Percentiles rank a stretch among this genome's conserved stretches.
Conservation (phyloP, 2,113 vertebrate species). For the Sterrhoptilus dennistouni region DNA sequence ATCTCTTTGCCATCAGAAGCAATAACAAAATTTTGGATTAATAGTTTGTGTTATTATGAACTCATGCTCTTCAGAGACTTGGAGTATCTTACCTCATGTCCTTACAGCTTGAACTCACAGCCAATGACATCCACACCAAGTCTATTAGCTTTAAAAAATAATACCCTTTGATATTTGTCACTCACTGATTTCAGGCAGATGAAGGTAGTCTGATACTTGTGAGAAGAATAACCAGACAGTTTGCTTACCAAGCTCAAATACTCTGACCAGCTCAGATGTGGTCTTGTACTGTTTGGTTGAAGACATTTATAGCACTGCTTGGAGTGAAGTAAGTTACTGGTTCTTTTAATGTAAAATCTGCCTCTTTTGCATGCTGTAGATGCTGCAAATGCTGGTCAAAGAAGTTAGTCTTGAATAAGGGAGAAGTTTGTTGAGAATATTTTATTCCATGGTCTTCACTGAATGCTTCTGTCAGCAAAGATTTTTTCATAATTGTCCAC, state of each 20-base stretch:
- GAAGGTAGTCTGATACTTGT: background rate
- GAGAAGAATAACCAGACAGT: background rate
- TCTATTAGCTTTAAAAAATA: background rate
- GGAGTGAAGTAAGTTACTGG: background rate
- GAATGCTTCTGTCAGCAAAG: background rate
- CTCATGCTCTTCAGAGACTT: background rate
- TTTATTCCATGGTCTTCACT: background rate
- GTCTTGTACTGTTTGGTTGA: background rate
- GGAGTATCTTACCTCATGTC: background rate
- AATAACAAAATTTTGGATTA: background rate
- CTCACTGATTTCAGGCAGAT: background rate
- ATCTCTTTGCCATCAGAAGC: background rate
- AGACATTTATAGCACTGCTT: background rate
- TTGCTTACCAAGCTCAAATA: background rate
- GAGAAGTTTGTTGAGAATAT: background rate
- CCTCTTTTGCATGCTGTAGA: background rate
- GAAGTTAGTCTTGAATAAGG: background rate
- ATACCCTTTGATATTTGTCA: background rate
- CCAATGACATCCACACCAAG: background rate
- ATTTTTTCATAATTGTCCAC: background rate
- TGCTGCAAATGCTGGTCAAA: background rate
- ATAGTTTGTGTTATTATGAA: background rate
- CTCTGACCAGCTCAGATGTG: fast-evolving
- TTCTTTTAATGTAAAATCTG: background rate
- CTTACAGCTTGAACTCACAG: background rate